phyloP scores from a whole-genome alignment of 2,113 vertebrate species.

The Centrocercus urophasianus region DNA sequence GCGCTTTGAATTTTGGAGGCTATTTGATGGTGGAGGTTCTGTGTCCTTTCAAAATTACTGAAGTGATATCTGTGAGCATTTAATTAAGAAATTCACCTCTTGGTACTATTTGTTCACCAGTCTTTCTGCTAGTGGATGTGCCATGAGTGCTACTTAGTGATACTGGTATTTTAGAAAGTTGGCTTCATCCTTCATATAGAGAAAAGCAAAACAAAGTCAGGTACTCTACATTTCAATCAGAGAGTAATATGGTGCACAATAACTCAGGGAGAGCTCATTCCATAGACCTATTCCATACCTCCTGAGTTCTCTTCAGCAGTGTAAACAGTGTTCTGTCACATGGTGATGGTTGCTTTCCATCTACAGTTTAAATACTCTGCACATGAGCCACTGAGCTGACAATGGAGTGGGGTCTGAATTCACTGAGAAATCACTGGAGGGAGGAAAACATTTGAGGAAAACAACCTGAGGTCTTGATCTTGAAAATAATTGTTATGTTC shows the following conservation, averaged over 20 bases:
- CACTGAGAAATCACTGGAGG: background rate
- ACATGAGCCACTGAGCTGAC: background rate
- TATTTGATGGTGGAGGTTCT: background rate
- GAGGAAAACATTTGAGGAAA: background rate
- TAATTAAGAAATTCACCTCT: background rate
- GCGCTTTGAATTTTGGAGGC: background rate
- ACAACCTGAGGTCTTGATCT: background rate
- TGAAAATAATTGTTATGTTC: background rate
- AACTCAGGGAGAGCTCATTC: background rate
- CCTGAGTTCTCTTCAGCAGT: background rate
- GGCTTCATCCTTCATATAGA: background rate
- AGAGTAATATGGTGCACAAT: background rate
- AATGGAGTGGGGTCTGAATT: background rate
- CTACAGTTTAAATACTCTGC: background rate
- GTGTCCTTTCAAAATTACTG: background rate
- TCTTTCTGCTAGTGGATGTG: background rate
- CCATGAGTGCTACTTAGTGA: background rate
- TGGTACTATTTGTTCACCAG: background rate
- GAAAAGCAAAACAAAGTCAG: background rate
- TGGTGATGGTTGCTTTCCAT: background rate
- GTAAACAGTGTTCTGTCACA: fast-evolving
- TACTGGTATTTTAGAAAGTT: background rate
- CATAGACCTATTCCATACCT: background rate
- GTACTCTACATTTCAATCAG: background rate
- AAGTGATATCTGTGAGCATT: background rate